Base-by-base conservation (phyloP, 2,797 vertebrate species). In the Tiaroga cobitis region DNA sequence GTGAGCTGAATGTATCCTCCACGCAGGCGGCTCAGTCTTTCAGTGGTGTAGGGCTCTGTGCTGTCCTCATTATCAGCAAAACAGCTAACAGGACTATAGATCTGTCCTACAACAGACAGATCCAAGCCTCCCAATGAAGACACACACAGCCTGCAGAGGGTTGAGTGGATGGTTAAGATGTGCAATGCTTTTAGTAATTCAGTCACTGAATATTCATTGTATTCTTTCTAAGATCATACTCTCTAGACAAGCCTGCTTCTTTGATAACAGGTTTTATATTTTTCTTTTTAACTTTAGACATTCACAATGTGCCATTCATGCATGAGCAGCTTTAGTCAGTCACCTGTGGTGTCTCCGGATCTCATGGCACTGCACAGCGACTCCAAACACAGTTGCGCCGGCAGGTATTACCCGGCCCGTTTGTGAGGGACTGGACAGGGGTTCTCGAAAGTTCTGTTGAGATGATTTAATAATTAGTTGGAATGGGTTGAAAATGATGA, bases 301-400 rank as follows among this genome's bases (percentile, higher is more conserved):
- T 65, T 32, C 7, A 26, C 4, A 49, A 49, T 3, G 26, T 21
- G 51, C 49, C 4, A 39, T 29, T 49, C 10, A 79, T 29, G 15
- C 54, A 72, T 19, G 63, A 65, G 21, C 21, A 68, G 46, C 41
- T 19, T 26, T 78, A 56, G 49, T 43, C 26, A 56, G 89, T 87
- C 79, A 99, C 98, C 97, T 97, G 93, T 99, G 97, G 93, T 99
- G 96, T 73, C 97, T 95, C 69, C 98, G 96, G 91, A 99, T 99
- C 92, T 99, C 97, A 11, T 90, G 90, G 91, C 96, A 97, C 86
- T 99, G 95, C 3, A 99, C 94, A 86, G 97, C 97, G 95, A 99
- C 97, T 1, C 95, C 97, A 92, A 96, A 99, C 88, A 99, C 90
- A 0, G 96, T 94, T 91, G 97, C 98, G 86, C 96, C 95, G 15